Evolutionary conservation across 2,888 invertebrate species (phyloP), one percentile per base, ranked within the genome.

Genomic region (Cephus pulcher): DNA sequence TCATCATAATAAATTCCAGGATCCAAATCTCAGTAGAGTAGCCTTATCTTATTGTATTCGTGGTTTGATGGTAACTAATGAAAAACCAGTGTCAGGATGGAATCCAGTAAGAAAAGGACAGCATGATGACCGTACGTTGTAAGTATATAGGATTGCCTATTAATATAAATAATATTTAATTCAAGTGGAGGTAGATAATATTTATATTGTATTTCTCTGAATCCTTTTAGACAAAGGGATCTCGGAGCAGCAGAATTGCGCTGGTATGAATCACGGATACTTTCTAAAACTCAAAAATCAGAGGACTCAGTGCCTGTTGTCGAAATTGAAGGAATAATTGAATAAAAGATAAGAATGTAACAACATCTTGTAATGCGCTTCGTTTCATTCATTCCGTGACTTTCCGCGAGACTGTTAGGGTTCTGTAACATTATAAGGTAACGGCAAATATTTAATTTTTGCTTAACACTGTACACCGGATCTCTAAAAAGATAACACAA

Each of bases 61-160:
- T 75, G 95, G 96, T 34, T 90, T 95, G 34, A 96, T 97, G 96
- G 91, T 95, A 9, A 91, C 93, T 34, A 97, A 97, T 91, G 92
- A 93, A 87, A 93, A 94, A 34, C 95, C 95, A 30, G 93, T 95
- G 1, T 93, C 94, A 23, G 95, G 94, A 56, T 96, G 96, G 96
- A 95, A 95, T 91, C 96, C 96, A 77, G 94, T 96, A 0, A 93
- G 93, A 84, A 91, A 91, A 78, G 91, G 91, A 35, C 82, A 78
- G 33, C 86, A 77, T 68, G 79, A 81, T 34, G 86, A 84, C 73
- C 76, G 81, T 33, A 79, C 85, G 79, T 80, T 84, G 89, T 89
- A 82, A 85, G 85, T 79, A 34, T 34, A 35, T 30, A 34, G 35
- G 37, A 35, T 74, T 23, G 12, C 23, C 11, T 71, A 15, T 11